phyloP scores from a whole-genome alignment of 2,797 vertebrate species.

The Protonibea diacanthus region DNA sequence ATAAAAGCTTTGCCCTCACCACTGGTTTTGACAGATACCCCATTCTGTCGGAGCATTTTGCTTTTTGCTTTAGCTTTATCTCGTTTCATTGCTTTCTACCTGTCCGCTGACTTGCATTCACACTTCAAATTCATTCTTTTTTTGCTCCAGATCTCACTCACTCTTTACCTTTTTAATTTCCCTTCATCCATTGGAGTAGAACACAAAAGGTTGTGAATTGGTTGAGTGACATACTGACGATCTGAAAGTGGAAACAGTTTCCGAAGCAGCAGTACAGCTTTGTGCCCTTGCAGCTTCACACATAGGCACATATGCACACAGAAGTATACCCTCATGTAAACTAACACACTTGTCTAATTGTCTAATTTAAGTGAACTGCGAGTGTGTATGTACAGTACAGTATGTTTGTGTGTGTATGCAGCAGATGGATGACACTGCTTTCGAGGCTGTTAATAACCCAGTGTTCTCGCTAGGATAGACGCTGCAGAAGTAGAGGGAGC shows the following conservation, averaged over 20 bases:
- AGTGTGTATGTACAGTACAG: background rate
- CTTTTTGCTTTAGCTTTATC: slow-evolving; percentile 57
- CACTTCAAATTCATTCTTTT: slow-evolving; percentile 1
- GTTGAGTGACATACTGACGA: slow-evolving; percentile 25
- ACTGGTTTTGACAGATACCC: slow-evolving; percentile 62
- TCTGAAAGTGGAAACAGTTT: slow-evolving; percentile 9
- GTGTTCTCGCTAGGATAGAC: slow-evolving; percentile 46
- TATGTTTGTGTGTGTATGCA: slow-evolving; percentile 15
- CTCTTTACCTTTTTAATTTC: background rate
- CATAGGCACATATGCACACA: slow-evolving; percentile 4
- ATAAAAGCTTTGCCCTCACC: slow-evolving; percentile 59
- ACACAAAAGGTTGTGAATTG: slow-evolving; percentile 14
- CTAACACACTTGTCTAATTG: background rate
- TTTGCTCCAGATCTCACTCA: background rate
- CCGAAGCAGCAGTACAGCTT: slow-evolving; percentile 18
- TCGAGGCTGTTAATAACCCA: slow-evolving; percentile 62
- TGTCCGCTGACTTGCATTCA: slow-evolving; percentile 12
- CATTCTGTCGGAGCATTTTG: slow-evolving; percentile 58
- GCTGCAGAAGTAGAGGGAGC: slow-evolving; percentile 35
- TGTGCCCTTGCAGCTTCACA: background rate
- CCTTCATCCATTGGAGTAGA: background rate
- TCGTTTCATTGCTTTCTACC: slow-evolving; percentile 20
- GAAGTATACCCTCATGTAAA: background rate
- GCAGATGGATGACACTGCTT: slow-evolving; percentile 67
- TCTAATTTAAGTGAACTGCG: slow-evolving; percentile 33